Evolutionary conservation across 2,888 invertebrate species (phyloP).

Genomic region (Galeruca laticollis): DNA sequence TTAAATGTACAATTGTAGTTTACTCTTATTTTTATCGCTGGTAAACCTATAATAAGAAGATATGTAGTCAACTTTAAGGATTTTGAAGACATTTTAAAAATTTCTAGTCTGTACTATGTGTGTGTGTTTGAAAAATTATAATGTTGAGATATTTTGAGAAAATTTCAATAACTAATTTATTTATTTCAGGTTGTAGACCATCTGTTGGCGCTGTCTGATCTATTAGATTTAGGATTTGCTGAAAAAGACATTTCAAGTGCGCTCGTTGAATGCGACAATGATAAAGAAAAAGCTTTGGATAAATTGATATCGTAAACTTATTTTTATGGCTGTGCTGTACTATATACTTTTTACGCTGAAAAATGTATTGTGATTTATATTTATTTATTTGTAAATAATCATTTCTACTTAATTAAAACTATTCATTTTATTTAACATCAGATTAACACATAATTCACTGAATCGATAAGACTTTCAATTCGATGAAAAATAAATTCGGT

Average conservation of each 20-base stretch:
- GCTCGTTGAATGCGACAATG: conserved; percentile 81
- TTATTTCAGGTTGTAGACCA: conserved; percentile 82
- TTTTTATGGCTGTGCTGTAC: conserved; percentile 56
- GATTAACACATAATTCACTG: too few relatives aligned
- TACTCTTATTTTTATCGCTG: too few relatives aligned
- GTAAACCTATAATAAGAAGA: too few relatives aligned
- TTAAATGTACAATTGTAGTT: too few relatives aligned
- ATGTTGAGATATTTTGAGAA: background rate
- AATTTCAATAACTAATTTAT: conserved; percentile 10
- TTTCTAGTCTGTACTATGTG: background rate
- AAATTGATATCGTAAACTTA: conserved; percentile 78
- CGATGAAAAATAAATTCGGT: too few relatives aligned
- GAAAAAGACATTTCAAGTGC: conserved; percentile 82
- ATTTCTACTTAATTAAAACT: conserved; percentile 39
- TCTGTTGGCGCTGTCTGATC: conserved; percentile 80
- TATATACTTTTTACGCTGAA: conserved; percentile 46
- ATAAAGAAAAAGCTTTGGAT: conserved; percentile 88
- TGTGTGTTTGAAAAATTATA: background rate
- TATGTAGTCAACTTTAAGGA: too few relatives aligned
- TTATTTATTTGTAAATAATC: conserved; percentile 50
- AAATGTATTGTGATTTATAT: conserved; percentile 45
- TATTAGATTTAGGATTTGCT: conserved; percentile 86
- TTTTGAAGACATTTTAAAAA: too few relatives aligned
- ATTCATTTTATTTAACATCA: background rate
- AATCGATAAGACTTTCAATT: too few relatives aligned